A percentile compares a stretch with the other conserved stretches of the same genome.
Conservation (phyloP, 2,797 vertebrate species). For the Euphonia xanthogaster region DNA sequence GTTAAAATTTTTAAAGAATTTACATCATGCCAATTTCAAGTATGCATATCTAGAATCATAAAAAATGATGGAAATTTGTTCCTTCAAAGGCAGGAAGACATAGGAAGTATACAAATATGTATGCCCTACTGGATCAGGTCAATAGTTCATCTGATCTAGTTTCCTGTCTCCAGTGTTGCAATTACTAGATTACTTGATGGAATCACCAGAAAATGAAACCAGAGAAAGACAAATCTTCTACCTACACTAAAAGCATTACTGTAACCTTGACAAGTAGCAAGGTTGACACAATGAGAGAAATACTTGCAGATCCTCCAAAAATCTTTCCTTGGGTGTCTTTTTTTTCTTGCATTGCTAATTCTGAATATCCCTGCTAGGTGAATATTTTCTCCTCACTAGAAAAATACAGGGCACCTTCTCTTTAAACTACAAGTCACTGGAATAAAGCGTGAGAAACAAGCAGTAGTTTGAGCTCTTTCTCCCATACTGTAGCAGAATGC, state of each 20-base stretch:
- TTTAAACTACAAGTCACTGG: background rate
- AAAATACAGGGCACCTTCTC: background rate
- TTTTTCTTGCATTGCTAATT: background rate
- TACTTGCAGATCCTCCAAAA: background rate
- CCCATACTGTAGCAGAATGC: background rate
- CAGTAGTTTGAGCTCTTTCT: background rate
- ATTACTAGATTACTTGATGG: background rate
- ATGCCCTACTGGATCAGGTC: background rate
- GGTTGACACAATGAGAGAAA: background rate
- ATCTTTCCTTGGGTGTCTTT: fast-evolving
- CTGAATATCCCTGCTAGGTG: background rate
- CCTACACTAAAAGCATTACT: background rate
- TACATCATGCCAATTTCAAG: background rate
- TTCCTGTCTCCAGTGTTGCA: background rate
- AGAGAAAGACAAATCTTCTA: background rate
- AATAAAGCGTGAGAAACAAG: background rate
- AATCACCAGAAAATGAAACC: background rate
- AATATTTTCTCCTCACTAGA: background rate
- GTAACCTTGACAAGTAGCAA: background rate
- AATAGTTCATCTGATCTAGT: background rate
- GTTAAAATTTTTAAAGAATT: background rate
- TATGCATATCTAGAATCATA: background rate
- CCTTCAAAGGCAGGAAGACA: fast-evolving
- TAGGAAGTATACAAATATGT: background rate
- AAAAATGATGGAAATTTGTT: background rate